Evolutionary conservation across 92 coral and sea anemone genomes (phyloP), one percentile per base, ranked within the genome.

Genomic region (Epizoanthus stellaris): DNA sequence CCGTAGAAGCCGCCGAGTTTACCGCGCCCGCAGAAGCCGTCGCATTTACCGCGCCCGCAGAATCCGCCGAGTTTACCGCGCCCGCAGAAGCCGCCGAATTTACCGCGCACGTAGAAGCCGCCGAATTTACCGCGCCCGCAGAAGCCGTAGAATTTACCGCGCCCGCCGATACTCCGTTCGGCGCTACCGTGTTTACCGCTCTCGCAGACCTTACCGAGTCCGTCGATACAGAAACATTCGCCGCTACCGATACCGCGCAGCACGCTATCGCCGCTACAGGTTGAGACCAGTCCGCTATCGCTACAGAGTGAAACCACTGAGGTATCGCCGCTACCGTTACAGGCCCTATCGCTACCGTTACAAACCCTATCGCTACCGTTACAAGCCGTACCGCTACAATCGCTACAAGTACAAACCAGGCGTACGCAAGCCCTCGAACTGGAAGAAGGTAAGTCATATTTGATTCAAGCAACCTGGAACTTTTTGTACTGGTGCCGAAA

Each of bases 231-330:
- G 45, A 64, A 64, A 64, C 69, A 3, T 23, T 7, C 56, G 56
- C 56, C 56, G 56, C 2, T 52, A 52, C 30, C 69, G 69, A 23
- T 69, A 71, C 59, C 56, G 76, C 12, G 15, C 15, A 1, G 4
- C 0, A n/a, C 76, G 76, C 76, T 11, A 43, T 23, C 76, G 80
- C 34, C 80, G 80, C n/a, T 54, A 53, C 57, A 62, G 71, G n/a
- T n/a, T 62, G 15, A 77, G 57, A 77, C 70, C 70, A 10, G 53
- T 39, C 17, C 82, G 82, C 38, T 60, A 60, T 12, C 82, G 82
- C 40, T 73, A 73, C 21, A 23, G 79, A 52, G 42, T 73, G 10
- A 67, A 8, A 36, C 73, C 73, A 3, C 9, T 15, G 21, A 40
- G 43, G 3, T 40, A 60, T 42, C 82, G 82, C 19, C 68, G 70